Evolutionary conservation across 2,888 invertebrate genomes (phyloP).

Genomic region (Spialia ferax): DNA sequence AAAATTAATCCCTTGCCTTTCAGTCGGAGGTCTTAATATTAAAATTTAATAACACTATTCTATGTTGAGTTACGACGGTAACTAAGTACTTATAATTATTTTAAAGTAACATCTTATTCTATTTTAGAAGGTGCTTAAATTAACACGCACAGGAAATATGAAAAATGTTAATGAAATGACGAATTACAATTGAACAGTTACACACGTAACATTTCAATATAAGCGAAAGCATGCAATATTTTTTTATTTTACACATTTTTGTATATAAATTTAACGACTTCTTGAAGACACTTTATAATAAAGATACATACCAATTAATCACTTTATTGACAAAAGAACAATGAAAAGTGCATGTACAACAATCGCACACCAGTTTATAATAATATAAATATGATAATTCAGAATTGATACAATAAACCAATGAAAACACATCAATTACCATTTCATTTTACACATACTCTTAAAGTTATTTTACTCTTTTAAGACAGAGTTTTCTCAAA

Average conservation of each 20-base stretch:
- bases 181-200: not conserved
- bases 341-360: too few relatives aligned
- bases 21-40: not conserved
- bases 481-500: too few relatives aligned
- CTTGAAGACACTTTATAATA: too few relatives aligned
- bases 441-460: too few relatives aligned
- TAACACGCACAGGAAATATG: conserved; percentile 10
- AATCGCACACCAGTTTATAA: too few relatives aligned
- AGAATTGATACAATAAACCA: too few relatives aligned
- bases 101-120: not conserved
- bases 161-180: conserved; percentile 29
- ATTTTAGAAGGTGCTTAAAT: not conserved
- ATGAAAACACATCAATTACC: too few relatives aligned
- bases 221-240: not conserved
- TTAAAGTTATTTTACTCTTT: too few relatives aligned
- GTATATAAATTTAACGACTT: too few relatives aligned
- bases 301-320: too few relatives aligned
- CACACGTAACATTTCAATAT: not conserved
- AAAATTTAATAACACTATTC: not conserved
- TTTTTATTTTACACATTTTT: not conserved
- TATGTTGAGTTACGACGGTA: not conserved
- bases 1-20: conserved; percentile 60
- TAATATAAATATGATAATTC: too few relatives aligned
- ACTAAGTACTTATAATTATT: not conserved
- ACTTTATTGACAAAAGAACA: too few relatives aligned